Conservation (phyloP, 2,113 vertebrate genomes). For the Alaudala cheleensis region DNA sequence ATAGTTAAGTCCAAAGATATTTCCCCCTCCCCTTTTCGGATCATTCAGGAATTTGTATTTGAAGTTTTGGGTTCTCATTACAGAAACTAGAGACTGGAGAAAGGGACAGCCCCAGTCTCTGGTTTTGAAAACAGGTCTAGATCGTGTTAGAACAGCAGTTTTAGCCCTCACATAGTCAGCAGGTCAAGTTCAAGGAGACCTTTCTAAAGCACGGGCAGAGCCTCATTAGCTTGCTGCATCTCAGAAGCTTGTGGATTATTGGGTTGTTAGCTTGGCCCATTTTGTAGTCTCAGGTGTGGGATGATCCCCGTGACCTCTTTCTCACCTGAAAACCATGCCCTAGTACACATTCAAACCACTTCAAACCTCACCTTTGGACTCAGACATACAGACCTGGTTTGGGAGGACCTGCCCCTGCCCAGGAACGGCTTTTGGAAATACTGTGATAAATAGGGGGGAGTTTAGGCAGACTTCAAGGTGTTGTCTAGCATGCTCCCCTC, state of each 20-base stretch:
- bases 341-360: background rate
- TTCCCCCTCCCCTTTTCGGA: rapidly evolving
- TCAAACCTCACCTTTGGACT: constrained; percentile 8
- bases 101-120: background rate
- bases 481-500: background rate
- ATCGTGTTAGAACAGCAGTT: background rate
- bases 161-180: background rate
- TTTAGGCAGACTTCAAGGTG: background rate
- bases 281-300: background rate
- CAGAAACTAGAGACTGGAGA: background rate
- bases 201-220: background rate
- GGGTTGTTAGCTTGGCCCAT: background rate
- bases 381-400: background rate
- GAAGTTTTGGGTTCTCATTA: background rate
- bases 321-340: background rate
- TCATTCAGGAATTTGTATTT: background rate
- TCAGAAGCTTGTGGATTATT: background rate
- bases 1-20: background rate
- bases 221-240: background rate
- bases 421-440: background rate
- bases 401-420: background rate
- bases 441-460: background rate
- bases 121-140: background rate
- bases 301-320: background rate
- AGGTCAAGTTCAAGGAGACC: constrained; percentile 12